Base-by-base conservation (phyloP, 2,113 vertebrate species). In the Mionectes macconnelli region DNA sequence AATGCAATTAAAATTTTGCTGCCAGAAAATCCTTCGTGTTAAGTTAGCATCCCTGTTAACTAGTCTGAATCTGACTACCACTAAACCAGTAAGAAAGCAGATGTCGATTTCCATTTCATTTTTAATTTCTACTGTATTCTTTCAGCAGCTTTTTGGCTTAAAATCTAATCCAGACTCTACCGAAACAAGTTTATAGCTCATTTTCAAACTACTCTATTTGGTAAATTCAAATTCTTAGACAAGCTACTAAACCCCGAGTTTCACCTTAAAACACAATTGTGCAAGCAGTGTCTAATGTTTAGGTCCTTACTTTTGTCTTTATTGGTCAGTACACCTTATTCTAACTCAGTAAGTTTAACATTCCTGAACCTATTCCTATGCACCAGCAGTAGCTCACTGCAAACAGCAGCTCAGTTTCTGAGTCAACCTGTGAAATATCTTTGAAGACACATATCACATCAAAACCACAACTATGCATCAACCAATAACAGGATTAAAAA, bases 401-500 rank as follows among this genome's bases (percentile, higher is more conserved):
- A 83, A 92, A 76, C 49, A 94, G 35, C 31, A 17, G 37, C 50
- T 82, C 64, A 55, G 12, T 62, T 90, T 89, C 78, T 80, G 57
- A 63, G 24, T 23, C 47, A 56, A 19, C 33, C 49, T 75, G 39
- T 70, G 35, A 94, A 91, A 35, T 70, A 55, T 24, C 79, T 94
- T 91, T 94, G 84, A 94, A 95, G 93, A 64, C 37, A 59, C 40
- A 69, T 14, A 60, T 9, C 53, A 25, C 76, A 95, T 79, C 87
- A 95, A 83, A 96, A 67, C 33, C 24, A 81, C 66, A 42, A 52
- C 75, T 85, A 37, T 40, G 81, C 74, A 80, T 85, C 57, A 84
- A 53, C 47, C 33, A 79, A 89, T 57, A 83, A 35, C 35, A 53
- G 72, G 35, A 88, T 81, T 77, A 83, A 95, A 35, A 87, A 90